Evolutionary conservation across 92 coral and sea anemone genomes (phyloP), one percentile per base, ranked within the genome.

Genomic region (Hydrozoanthus gracilis): DNA sequence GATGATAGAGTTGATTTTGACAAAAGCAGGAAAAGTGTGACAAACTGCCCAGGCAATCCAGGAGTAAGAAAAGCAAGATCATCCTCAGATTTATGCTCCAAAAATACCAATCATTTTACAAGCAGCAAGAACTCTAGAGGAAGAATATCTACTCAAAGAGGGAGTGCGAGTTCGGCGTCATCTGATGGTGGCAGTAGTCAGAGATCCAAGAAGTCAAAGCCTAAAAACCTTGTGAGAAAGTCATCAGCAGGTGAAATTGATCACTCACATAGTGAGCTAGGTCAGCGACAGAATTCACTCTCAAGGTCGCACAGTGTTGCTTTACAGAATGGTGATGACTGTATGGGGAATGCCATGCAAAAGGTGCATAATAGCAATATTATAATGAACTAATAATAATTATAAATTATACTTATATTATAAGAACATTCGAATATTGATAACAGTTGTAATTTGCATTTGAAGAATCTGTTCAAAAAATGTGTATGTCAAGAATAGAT

Each of bases 21-120:
- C 3, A 88, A 86, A 65, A 88, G 85, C 15, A 71, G 79, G 70
- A 75, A 74, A 58, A 13, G 1, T 45, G 13, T 35, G 6, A 83
- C 17, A 56, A 71, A 83, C 51, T 56, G n/a, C n/a, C n/a, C 47
- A 35, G 58, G 65, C 62, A 55, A 78, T 58, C 71, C 52, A 44
- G 14, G 50, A 13, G 71, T 82, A 17, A 85, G 84, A 82, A 94
- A 91, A 68, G 78, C 73, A 46, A 90, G 72, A 27, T 90, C 93
- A 1, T 87, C 88, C 35, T 90, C 93, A 51, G 93, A 90, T 48
- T 12, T 80, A 54, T 65, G 56, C 13, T 16, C 35, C 12, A 44
- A 49, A 20, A 65, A 80, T 15, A 67, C 20, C 4, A 47, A 48
- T 39, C 85, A 80, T 8, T 7, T 7, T 16, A 65, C 16, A 65